Evolutionary conservation across 1,140 invertebrate genomes (phyloP).

Genomic region (Papilio polytes): DNA sequence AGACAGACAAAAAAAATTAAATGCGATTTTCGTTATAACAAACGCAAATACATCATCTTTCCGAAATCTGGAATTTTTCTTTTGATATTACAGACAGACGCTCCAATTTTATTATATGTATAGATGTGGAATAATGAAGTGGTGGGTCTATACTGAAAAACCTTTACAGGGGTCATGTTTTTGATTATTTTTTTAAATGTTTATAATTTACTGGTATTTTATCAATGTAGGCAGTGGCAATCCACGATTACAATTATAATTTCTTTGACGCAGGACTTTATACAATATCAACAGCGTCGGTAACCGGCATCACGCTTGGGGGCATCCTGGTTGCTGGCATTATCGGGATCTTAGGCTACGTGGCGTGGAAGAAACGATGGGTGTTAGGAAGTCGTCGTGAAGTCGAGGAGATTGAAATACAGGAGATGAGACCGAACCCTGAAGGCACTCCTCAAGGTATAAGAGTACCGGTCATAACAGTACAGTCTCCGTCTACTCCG

Average conservation of each 20-base stretch:
- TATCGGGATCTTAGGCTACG: conserved; percentile 55
- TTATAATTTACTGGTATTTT: neutral
- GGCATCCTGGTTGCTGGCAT: conserved; percentile 52
- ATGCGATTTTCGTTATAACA: too few relatives aligned
- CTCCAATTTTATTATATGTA: too few relatives aligned
- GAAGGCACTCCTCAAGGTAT: conserved; percentile 36
- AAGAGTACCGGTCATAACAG: conserved; percentile 50
- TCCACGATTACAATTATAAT: neutral
- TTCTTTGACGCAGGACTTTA: conserved; percentile 59
- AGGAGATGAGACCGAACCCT: conserved; percentile 49
- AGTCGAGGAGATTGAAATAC: conserved; percentile 54
- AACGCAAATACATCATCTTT: too few relatives aligned
- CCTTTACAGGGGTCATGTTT: too few relatives aligned
- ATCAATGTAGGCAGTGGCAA: neutral
- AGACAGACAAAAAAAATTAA: too few relatives aligned
- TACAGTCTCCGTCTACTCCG: conserved; percentile 57
- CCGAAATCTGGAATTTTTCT: too few relatives aligned
- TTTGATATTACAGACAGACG: too few relatives aligned
- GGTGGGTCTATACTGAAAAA: too few relatives aligned
- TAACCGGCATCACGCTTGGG: conserved; percentile 63
- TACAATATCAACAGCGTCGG: conserved; percentile 68
- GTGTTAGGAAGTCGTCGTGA: conserved; percentile 50
- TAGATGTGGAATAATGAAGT: conserved; percentile 44
- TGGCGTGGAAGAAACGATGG: conserved; percentile 63
- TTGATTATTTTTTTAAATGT: too few relatives aligned